Conservation (phyloP, 2,888 invertebrate species). For the Trachelus iudaicus region DNA sequence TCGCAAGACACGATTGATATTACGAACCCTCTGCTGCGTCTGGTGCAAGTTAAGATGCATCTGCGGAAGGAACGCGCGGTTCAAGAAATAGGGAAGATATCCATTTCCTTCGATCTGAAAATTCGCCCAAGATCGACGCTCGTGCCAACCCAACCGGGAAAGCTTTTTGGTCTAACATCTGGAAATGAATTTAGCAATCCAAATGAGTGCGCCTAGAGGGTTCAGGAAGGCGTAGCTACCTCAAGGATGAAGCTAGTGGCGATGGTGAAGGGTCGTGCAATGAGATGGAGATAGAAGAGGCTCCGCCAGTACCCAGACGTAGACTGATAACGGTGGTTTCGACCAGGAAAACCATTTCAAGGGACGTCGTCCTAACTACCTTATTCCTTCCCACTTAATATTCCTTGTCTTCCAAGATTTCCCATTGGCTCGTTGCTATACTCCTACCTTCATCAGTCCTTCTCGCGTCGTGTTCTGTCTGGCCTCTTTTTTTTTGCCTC, state of each 20-base stretch:
- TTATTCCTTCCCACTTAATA: constrained; percentile 20
- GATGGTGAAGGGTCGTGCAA: constrained; percentile 4
- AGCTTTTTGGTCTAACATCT: constrained; percentile 13
- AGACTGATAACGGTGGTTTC: constrained; percentile 20
- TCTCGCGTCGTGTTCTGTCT: too few species aligned
- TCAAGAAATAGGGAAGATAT: neutral
- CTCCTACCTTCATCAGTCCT: neutral
- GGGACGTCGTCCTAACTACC: constrained; percentile 19
- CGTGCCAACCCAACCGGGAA: neutral
- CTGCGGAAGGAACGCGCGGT: neutral
- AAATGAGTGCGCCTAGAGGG: constrained; percentile 8
- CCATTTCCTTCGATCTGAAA: neutral
- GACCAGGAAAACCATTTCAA: constrained; percentile 18
- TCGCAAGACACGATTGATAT: neutral
- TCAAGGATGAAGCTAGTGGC: neutral
- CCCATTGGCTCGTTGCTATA: neutral
- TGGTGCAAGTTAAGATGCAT: neutral
- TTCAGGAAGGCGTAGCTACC: constrained; percentile 3
- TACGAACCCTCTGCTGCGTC: neutral
- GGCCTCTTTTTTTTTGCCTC: neutral
- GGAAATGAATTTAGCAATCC: constrained; percentile 39
- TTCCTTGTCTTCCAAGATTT: constrained; percentile 15
- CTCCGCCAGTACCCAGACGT: constrained; percentile 7
- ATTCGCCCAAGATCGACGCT: neutral
- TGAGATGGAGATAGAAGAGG: constrained; percentile 23